Percentiles rank a stretch among this genome's conserved stretches.
Evolutionary conservation across 2,113 vertebrate genomes (phyloP).

Genomic region (Antechinus flavipes): DNA sequence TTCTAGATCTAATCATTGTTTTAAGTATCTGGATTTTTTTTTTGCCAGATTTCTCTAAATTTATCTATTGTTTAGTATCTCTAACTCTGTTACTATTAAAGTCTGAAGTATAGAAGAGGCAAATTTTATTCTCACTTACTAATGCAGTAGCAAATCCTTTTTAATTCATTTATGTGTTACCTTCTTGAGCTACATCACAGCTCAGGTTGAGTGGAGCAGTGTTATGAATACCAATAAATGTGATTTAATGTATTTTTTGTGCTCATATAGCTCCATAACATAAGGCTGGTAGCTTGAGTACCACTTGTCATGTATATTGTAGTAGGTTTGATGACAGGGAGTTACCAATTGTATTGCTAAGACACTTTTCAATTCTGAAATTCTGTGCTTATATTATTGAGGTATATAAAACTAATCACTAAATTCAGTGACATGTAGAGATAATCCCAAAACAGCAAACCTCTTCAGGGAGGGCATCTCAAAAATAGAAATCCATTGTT

Average conservation of each 20-base stretch:
- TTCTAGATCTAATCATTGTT: background rate
- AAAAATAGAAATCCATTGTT: accelerated
- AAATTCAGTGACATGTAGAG: background rate
- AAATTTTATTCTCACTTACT: background rate
- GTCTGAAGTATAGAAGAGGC: background rate
- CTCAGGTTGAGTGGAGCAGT: background rate
- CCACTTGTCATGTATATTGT: background rate
- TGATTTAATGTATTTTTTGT: background rate
- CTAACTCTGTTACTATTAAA: background rate
- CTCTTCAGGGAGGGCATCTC: background rate
- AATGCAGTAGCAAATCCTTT: background rate
- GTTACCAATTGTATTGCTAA: background rate
- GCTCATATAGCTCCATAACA: background rate
- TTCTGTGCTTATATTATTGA: background rate
- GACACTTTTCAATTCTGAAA: background rate
- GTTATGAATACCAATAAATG: background rate
- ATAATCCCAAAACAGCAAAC: background rate
- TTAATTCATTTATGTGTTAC: background rate
- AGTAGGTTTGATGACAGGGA: background rate
- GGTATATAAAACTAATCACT: background rate
- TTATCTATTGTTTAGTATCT: background rate
- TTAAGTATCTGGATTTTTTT: background rate
- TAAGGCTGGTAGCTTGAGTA: background rate
- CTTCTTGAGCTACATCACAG: background rate
- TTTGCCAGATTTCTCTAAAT: background rate